Percentiles rank a stretch among this genome's conserved stretches.
These are phyloP conservation scores for Xiphophorus birchmanni DNA, from an alignment of 2,797 vertebrate genomes.

Conservation along the genomic window DNA sequence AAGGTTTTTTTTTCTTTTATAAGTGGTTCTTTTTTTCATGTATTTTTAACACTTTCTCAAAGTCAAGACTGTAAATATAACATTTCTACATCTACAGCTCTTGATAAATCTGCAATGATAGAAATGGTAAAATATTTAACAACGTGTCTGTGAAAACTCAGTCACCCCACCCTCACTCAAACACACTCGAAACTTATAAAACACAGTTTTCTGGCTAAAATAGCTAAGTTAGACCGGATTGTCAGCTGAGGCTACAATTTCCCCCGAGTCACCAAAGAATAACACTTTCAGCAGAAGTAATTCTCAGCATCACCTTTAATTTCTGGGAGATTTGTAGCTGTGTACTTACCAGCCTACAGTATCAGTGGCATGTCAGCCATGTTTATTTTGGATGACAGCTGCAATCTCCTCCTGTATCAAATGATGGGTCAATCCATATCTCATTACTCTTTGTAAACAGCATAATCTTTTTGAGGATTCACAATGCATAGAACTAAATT, in stretches of 20 bases:
- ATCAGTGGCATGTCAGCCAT: slow-evolving; percentile 56
- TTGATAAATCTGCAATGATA: neutral
- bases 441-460: slow-evolving; percentile 75
- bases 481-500: slow-evolving; percentile 32
- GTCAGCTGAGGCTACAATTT: neutral
- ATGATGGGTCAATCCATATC: slow-evolving; percentile 77
- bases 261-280: slow-evolving; percentile 5
- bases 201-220: neutral
- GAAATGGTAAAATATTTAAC: neutral
- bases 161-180: neutral
- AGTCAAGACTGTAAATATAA: slow-evolving; percentile 55
- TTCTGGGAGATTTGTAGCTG: slow-evolving; percentile 46
- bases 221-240: neutral
- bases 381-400: slow-evolving; percentile 74
- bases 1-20: neutral
- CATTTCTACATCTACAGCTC: slow-evolving; percentile 52
- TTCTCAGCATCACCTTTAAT: slow-evolving; percentile 36
- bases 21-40: neutral
- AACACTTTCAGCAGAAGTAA: slow-evolving; percentile 3
- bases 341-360: slow-evolving; percentile 26
- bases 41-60: neutral
- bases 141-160: neutral
- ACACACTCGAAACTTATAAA: neutral
- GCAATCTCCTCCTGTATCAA: slow-evolving; percentile 66
- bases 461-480: slow-evolving; percentile 64